Evolutionary conservation across 2,113 vertebrate species (phyloP).

Genomic region (Catharus bicknelli): DNA sequence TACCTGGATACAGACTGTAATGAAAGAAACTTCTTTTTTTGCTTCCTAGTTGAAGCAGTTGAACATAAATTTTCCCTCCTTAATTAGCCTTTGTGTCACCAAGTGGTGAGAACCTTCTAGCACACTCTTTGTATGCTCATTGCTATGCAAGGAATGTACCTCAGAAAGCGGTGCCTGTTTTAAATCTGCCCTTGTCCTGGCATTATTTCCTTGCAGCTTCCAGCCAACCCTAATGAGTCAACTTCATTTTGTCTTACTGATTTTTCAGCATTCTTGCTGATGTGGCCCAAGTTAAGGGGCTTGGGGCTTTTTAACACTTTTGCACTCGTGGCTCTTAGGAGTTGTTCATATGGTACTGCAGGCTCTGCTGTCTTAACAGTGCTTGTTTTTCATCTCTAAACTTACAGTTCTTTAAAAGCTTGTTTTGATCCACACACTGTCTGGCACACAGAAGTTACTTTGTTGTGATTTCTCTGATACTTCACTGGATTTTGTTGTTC

Average conservation of each 20-base stretch:
- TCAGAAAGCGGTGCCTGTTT: not conserved
- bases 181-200: not conserved
- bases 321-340: not conserved
- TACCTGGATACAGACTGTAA: not conserved
- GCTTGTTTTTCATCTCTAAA: not conserved
- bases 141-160: not conserved
- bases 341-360: not conserved
- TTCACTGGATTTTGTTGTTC: not conserved
- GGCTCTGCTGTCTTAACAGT: not conserved
- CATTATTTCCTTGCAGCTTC: not conserved
- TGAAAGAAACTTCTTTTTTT: not conserved
- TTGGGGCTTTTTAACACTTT: not conserved
- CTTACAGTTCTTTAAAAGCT: not conserved
- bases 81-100: not conserved
- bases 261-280: not conserved
- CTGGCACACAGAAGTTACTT: not conserved
- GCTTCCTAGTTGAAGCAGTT: not conserved
- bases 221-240: conserved; percentile 1
- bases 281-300: not conserved
- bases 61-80: not conserved
- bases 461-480: conserved; percentile 4
- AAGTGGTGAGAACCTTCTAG: not conserved
- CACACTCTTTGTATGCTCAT: not conserved
- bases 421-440: not conserved
- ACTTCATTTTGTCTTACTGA: not conserved